Evolutionary conservation across 2,113 vertebrate species (phyloP).

Genomic region (Corythornis madagascariensis): DNA sequence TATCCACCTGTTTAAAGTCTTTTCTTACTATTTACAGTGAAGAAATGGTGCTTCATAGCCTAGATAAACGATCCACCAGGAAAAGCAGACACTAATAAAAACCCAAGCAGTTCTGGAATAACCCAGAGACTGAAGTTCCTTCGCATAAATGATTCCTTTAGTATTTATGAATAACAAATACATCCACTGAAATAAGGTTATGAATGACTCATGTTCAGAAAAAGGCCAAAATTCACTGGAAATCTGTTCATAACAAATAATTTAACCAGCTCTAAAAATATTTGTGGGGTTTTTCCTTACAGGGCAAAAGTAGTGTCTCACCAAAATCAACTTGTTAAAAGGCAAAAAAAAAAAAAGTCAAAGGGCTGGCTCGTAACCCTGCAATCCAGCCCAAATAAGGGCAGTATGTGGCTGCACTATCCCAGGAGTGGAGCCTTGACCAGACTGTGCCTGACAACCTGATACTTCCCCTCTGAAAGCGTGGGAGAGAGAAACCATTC

Average conservation of each 20-base stretch:
- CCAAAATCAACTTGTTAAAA: conserved; percentile 37
- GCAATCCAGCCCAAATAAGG: conserved; percentile 69
- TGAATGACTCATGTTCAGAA: conserved; percentile 50
- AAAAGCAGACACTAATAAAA: background rate
- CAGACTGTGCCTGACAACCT: conserved; percentile 5
- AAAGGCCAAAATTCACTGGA: conserved; percentile 36
- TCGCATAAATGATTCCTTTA: conserved; percentile 13
- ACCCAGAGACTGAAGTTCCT: background rate
- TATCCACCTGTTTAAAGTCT: background rate
- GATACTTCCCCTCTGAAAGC: conserved; percentile 39
- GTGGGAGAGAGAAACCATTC: conserved; percentile 42
- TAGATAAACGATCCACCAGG: background rate
- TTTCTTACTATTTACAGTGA: background rate
- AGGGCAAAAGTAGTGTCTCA: conserved; percentile 21
- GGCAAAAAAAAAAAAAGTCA: conserved; percentile 9
- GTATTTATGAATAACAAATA: conserved; percentile 44
- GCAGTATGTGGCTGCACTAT: background rate
- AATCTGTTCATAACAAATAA: conserved; percentile 41
- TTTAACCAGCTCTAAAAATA: conserved; percentile 52
- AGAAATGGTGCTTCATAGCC: background rate
- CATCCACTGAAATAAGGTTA: conserved; percentile 22
- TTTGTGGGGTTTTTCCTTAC: conserved; percentile 40
- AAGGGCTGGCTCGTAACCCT: background rate
- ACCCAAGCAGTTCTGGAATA: background rate
- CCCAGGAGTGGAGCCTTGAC: background rate